phyloP scores from a whole-genome alignment of 1,140 invertebrate species.

The Zaprionus nigranus region DNA sequence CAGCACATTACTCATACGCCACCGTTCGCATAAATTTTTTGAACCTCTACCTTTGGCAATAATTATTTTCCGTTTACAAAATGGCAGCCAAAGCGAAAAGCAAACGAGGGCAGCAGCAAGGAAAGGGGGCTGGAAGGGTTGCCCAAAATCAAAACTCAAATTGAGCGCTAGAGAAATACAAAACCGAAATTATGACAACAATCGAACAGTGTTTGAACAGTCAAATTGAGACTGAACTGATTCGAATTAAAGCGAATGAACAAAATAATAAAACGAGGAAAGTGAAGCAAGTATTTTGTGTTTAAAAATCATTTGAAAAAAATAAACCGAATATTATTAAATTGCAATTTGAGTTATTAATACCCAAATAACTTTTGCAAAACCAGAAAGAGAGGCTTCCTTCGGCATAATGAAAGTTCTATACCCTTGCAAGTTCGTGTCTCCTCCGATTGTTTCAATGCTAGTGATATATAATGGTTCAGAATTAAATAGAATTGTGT shows the following conservation, averaged over 20 bases:
- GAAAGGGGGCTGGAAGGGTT: too few relatives aligned
- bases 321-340: slow-evolving; percentile 3
- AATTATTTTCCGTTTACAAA: slow-evolving; percentile 83
- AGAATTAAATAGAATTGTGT: too few relatives aligned
- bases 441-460: too few relatives aligned
- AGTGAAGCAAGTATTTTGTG: too few relatives aligned
- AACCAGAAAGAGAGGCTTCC: too few relatives aligned
- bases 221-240: not conserved
- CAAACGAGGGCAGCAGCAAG: not conserved
- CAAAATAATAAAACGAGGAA: not conserved
- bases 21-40: slow-evolving; percentile 72
- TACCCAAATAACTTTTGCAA: not conserved
- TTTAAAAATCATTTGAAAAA: slow-evolving; percentile 1
- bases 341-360: not conserved
- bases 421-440: too few relatives aligned
- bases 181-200: not conserved
- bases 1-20: slow-evolving; percentile 78
- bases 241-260: not conserved
- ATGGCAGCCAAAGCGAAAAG: slow-evolving; percentile 48
- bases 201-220: not conserved
- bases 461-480: too few relatives aligned
- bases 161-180: not conserved
- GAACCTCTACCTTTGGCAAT: slow-evolving; percentile 49
- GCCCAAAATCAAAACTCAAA: slow-evolving; percentile 8
- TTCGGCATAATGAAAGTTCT: too few relatives aligned